Evolutionary conservation across 2,888 invertebrate genomes (phyloP).

Genomic region (Caenorhabditis drosophilae): DNA sequence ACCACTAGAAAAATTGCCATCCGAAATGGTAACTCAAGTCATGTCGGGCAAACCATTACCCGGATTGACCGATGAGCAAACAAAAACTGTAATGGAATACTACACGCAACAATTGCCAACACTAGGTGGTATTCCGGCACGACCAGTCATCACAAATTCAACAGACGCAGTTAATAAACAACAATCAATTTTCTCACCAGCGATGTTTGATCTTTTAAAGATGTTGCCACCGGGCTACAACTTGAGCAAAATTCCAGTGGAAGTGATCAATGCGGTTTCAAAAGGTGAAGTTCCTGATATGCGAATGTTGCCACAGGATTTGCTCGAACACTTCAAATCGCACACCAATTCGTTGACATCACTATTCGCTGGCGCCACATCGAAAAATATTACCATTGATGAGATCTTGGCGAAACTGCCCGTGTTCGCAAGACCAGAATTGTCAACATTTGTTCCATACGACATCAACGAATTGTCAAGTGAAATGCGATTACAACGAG

Average conservation of each 20-base stretch:
- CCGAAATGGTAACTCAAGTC: slow-evolving; percentile 48
- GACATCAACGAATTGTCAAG: slow-evolving; percentile 64
- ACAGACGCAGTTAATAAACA: background rate
- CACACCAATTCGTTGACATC: slow-evolving; percentile 56
- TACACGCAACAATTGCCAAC: slow-evolving; percentile 53
- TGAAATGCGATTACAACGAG: slow-evolving; percentile 56
- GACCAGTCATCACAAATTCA: slow-evolving; percentile 8
- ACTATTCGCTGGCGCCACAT: slow-evolving; percentile 39
- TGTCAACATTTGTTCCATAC: slow-evolving; percentile 64
- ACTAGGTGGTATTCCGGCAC: slow-evolving; percentile 25
- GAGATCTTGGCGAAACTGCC: slow-evolving; percentile 65
- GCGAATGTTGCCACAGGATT: slow-evolving; percentile 60
- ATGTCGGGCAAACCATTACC: slow-evolving; percentile 54
- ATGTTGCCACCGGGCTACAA: slow-evolving; percentile 55
- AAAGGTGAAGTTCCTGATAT: slow-evolving; percentile 65
- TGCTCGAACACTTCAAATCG: slow-evolving; percentile 58
- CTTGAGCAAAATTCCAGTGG: slow-evolving; percentile 44
- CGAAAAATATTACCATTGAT: slow-evolving; percentile 57
- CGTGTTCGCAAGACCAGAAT: slow-evolving; percentile 55
- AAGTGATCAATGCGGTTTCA: slow-evolving; percentile 55
- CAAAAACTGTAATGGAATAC: slow-evolving; percentile 56
- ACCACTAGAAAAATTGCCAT: slow-evolving; percentile 55
- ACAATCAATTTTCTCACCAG: slow-evolving; percentile 24
- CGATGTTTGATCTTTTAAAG: slow-evolving; percentile 42
- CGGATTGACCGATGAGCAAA: slow-evolving; percentile 49